Percentiles rank a stretch among this genome's conserved stretches.
Evolutionary conservation across 2,888 invertebrate genomes (phyloP).

Genomic region (Pinctada fucata): DNA sequence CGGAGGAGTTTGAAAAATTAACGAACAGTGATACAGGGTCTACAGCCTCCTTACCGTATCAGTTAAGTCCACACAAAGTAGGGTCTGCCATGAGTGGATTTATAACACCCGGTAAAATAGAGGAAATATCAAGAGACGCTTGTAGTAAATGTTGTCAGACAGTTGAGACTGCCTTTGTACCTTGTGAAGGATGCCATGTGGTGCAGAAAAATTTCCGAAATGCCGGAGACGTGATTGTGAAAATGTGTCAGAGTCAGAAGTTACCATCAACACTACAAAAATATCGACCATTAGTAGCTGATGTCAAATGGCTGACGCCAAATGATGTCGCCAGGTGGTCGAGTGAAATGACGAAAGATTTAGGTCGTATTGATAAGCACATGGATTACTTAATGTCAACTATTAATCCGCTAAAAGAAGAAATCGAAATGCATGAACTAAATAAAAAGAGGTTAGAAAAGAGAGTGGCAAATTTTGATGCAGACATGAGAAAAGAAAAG

Average conservation of each 20-base stretch:
- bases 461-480: constrained; percentile 60
- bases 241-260: constrained; percentile 71
- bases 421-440: constrained; percentile 61
- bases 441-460: constrained; percentile 63
- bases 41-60: constrained; percentile 21
- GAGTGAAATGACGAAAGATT: constrained; percentile 73
- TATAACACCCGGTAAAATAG: constrained; percentile 36
- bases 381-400: constrained; percentile 60
- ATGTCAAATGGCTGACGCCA: constrained; percentile 69
- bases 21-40: constrained; percentile 28
- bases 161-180: constrained; percentile 75
- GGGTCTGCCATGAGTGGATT: constrained; percentile 28
- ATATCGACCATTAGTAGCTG: constrained; percentile 65
- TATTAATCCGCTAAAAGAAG: constrained; percentile 67
- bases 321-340: constrained; percentile 74
- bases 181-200: constrained; percentile 74
- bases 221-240: constrained; percentile 66
- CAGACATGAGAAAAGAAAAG: constrained; percentile 66
- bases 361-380: constrained; percentile 69
- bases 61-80: constrained; percentile 30
- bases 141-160: constrained; percentile 75
- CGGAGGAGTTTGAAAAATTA: constrained; percentile 25
- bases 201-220: constrained; percentile 73
- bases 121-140: constrained; percentile 64
- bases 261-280: constrained; percentile 72